Base-by-base conservation (phyloP, 2,797 vertebrate genomes). In the Alectoris magna region DNA sequence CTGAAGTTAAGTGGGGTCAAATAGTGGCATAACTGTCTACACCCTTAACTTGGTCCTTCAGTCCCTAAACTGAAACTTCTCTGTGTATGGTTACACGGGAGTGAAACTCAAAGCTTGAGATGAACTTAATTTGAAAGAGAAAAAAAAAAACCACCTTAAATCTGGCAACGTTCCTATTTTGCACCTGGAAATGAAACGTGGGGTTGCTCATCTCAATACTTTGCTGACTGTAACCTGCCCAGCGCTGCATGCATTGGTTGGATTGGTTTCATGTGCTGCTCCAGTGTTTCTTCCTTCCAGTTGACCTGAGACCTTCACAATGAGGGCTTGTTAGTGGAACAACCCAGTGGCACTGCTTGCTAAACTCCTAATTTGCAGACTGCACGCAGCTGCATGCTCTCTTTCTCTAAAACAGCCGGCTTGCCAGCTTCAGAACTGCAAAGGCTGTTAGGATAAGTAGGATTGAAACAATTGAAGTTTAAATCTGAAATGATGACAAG, bases 401-500 rank as follows among this genome's bases (percentile, higher is more conserved):
- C 55, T 63, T 39, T 83, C 90, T 84, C 81, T 64, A 23, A 75
- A 69, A 51, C 59, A 22, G n/a, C 64, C 77, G 75, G 70, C 75
- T 15, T 84, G 71, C 8, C 3, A 94, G 80, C 77, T 71, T 78
- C 14, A 1, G 80, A 58, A n/a, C 29, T 82, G 92, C 92, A 34
- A 48, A 88, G 90, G 31, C 46, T 86, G 79, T 86, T 91, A 92
- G 83, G 90, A 85, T 60, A 75, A 83, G 51, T 51, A 80, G 70
- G 91, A 49, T 76, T 62, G 87, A 93, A 95, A 90, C 96, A 93
- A 73, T 89, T 96, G 96, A 96, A 96, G 77, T 97, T 98, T 96
- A 96, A 96, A 96, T 89, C 87, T 95, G 44, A 97, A 93, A 87
- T 77, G 51, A 77, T 55, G 71, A 92, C 39, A 72, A 92, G 53